Conservation (phyloP, 2,113 vertebrate species). For the Notothenia coriiceps region DNA sequence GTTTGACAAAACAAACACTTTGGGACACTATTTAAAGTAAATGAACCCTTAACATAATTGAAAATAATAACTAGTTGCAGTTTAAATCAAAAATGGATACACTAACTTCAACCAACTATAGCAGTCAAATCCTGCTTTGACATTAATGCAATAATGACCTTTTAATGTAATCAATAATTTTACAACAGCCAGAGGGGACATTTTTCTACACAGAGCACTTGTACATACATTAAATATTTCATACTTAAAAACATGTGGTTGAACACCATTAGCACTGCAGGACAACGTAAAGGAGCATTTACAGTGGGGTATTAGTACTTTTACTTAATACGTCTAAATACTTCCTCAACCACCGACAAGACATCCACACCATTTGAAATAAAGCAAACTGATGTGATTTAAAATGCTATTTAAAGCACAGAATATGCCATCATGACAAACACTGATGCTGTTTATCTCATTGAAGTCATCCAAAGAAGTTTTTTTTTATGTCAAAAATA, state of each 20-base stretch:
- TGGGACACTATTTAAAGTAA: too few relatives aligned
- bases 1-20: not conserved
- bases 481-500: conserved; percentile 38
- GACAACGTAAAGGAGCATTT: not conserved
- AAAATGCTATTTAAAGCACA: conserved; percentile 33
- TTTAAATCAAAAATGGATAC: not conserved
- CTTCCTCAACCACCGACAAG: not conserved
- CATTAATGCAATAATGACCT: not conserved
- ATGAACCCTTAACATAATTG: too few relatives aligned
- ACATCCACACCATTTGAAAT: not conserved
- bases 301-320: not conserved
- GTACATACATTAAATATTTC: too few relatives aligned
- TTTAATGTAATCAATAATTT: not conserved
- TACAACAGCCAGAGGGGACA: not conserved
- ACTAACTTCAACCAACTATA: not conserved
- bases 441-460: not conserved
- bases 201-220: too few relatives aligned
- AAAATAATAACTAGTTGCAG: not conserved
- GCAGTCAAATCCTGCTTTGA: not conserved
- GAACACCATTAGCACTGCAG: too few relatives aligned
- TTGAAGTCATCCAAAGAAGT: conserved; percentile 19
- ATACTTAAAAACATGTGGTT: too few relatives aligned
- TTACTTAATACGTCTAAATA: not conserved
- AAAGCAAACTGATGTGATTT: not conserved
- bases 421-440: conserved; percentile 28